Base-by-base conservation (phyloP, 1,140 invertebrate genomes). In the Rhagoletis pomonella region DNA sequence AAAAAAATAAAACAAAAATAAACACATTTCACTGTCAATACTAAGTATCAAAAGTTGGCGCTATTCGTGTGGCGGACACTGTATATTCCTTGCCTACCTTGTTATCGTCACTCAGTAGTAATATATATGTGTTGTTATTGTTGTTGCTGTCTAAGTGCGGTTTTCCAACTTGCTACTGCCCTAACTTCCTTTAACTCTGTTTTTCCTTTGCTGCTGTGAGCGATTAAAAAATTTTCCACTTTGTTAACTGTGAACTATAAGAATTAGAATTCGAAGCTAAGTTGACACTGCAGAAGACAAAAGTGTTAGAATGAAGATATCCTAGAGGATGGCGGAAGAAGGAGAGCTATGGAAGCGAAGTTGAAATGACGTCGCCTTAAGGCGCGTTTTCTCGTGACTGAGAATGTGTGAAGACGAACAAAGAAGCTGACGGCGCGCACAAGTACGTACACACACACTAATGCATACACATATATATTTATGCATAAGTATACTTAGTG, bases 181-280 rank as follows among this genome's bases (percentile, higher is more conserved):
- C 12, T 62, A 14, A 17, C 17, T 62, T 62, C 60, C 4, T 29
- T 29, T 29, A 29, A 29, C 29, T 29, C 29, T 17, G 60, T 9
- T 14, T 9, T 62, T 62, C 9, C 12, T 9, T 81, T 81, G 44
- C 67, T 47, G 44, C 67, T n/a, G 44, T 42, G 14, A 81, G 44
- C 73, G 73, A 81, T 81, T 81, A 81, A 55, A 81, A 81, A 81
- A 81, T 81, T 50, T 81, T 81, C 73, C 73, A 81, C 73, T 81
- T 81, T 81, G 73, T 81, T 81, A 81, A 55, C 73, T 81, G 73
- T 17, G n/a, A 81, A 81, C 73, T 9, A 81, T 55, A 62, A 62
- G 6, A 81, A 29, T 29, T 29, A 81, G 44, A 55, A 55, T 81
- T 81, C 17, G 6, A 81, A 81, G 73, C 17, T 47, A 81, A 81